Conservation (phyloP, 2,888 invertebrate species). For the Drosophila ochracea region DNA sequence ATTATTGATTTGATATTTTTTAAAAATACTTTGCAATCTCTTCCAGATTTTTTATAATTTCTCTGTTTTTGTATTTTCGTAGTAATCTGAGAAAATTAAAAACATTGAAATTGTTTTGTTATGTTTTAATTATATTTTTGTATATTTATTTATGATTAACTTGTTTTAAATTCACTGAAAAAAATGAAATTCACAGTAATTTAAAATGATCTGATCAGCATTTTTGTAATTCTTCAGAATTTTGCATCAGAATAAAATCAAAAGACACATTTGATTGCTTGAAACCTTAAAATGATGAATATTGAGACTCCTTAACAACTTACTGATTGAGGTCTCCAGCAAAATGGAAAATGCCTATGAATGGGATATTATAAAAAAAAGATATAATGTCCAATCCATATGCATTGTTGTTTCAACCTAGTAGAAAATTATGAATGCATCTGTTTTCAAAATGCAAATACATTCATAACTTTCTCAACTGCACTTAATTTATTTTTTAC, state of each 20-base stretch:
- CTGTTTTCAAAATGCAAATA: neutral
- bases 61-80: slow-evolving; percentile 3
- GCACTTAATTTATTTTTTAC: slow-evolving; percentile 40
- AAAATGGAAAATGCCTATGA: slow-evolving; percentile 9
- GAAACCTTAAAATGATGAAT: slow-evolving; percentile 53
- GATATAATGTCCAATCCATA: slow-evolving; percentile 11
- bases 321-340: slow-evolving; percentile 54
- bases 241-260: neutral
- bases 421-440: slow-evolving; percentile 41
- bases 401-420: neutral
- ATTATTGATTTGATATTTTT: too few species aligned
- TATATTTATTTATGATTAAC: slow-evolving; percentile 10
- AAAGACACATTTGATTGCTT: neutral
- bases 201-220: slow-evolving; percentile 10
- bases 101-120: slow-evolving; percentile 1
- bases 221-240: neutral
- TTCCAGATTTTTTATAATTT: neutral
- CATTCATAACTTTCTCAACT: slow-evolving; percentile 29
- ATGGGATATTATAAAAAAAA: neutral
- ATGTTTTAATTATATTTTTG: neutral
- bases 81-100: neutral
- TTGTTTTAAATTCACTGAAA: slow-evolving; percentile 24
- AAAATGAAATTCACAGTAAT: neutral
- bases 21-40: neutral
- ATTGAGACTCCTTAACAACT: neutral